Base-by-base conservation (phyloP, 2,888 invertebrate genomes). In the Agapostemon virescens region DNA sequence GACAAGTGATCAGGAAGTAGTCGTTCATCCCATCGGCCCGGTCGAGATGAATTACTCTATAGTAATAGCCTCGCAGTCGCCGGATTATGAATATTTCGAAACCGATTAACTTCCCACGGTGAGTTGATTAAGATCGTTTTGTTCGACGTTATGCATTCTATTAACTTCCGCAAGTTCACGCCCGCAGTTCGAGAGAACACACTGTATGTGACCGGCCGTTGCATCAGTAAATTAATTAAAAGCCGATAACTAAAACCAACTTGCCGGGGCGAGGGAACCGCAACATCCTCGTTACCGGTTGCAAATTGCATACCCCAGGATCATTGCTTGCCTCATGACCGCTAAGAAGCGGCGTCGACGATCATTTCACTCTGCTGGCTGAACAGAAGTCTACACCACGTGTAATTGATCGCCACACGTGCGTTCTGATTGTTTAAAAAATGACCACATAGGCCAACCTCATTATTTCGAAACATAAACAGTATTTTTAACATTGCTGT, bases 181-280 rank as follows among this genome's bases (percentile, higher is more conserved):
- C 13, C 3, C 42, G 40, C 33, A 5, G n/a, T 63, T 36, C 63
- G n/a, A n/a, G n/a, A 15, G 55, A 66, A 23, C 64, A 23, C 64
- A 13, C 15, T 17, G 5, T 5, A 26, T n/a, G 61, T 20, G 20
- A 23, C 15, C 36, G 15, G 23, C 36, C 26, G 33, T 6, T 23
- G 9, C 1, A 20, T 66, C 64, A 45, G 64, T 58, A 74, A 69
- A 66, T 74, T 69, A 69, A 73, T 69, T 55, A 69, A 68, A 13
- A 69, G 20, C 30, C 68, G 67, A 66, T 55, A 69, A 75, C 23
- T 38, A 69, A 33, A 52, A 69, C 67, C 13, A 45, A 52, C 33
- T 74, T 30, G 40, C 23, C 42, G 36, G 15, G 17, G 23, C 4
- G 30, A 5, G 17, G 42, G 23, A 20, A 26, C 70, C 40, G 20